These are phyloP conservation scores for Morone saxatilis DNA, from an alignment of 2,113 vertebrate genomes.

Conservation along the genomic window DNA sequence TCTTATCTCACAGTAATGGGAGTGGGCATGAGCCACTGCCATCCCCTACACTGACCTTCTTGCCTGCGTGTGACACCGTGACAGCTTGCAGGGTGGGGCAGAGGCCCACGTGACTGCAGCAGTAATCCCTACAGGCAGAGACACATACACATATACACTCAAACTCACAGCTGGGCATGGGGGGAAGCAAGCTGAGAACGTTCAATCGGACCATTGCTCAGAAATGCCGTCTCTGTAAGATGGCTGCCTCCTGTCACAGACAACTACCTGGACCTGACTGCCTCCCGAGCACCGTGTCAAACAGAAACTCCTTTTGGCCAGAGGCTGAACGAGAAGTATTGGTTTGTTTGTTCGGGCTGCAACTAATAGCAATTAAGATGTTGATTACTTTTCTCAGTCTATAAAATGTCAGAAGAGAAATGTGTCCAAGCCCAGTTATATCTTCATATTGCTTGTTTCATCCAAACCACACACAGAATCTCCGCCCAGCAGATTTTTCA, in stretches of 20 bases:
- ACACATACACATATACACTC: slow-evolving; percentile 45
- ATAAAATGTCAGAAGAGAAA: too few species aligned
- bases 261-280: slow-evolving; percentile 42
- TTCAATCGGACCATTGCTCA: slow-evolving; percentile 88
- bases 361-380: not conserved
- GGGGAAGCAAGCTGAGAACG: slow-evolving; percentile 75
- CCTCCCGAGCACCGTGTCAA: not conserved
- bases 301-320: not conserved
- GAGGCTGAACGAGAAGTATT: not conserved
- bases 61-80: slow-evolving; percentile 74
- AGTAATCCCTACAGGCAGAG: slow-evolving; percentile 82
- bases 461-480: too few species aligned
- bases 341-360: not conserved
- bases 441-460: too few species aligned
- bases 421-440: too few species aligned
- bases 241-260: slow-evolving; percentile 69
- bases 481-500: not conserved
- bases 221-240: slow-evolving; percentile 65
- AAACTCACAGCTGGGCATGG: slow-evolving; percentile 71
- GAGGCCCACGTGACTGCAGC: slow-evolving; percentile 85
- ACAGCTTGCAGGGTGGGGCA: slow-evolving; percentile 87
- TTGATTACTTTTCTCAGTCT: too few species aligned
- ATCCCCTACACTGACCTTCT: slow-evolving; percentile 82
- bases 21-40: slow-evolving; percentile 42
- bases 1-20: slow-evolving; percentile 35